Conservation (phyloP, 2,113 vertebrate species). For the Herpetotheres cachinnans region DNA sequence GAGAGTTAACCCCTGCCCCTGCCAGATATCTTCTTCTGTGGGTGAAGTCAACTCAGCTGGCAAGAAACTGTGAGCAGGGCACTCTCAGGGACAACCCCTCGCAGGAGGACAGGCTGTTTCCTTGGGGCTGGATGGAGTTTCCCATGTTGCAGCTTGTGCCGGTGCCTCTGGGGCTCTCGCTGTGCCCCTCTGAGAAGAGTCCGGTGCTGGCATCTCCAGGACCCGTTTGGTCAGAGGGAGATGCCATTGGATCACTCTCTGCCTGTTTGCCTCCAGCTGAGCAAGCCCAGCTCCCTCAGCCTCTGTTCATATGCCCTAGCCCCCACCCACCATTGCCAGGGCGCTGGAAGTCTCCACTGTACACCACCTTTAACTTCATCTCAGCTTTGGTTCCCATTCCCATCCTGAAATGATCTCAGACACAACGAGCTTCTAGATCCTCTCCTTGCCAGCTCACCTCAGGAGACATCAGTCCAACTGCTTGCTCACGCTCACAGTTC, state of each 20-base stretch:
- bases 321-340: accelerated
- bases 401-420: background rate
- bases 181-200: too few relatives aligned
- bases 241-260: background rate
- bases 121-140: background rate
- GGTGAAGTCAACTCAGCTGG: background rate
- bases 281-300: background rate
- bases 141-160: background rate
- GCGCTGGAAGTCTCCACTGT: background rate
- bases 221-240: background rate
- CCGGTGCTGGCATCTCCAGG: background rate
- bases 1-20: background rate
- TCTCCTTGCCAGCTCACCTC: background rate
- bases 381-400: background rate
- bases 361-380: background rate
- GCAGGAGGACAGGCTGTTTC: accelerated
- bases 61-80: background rate
- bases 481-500: background rate
- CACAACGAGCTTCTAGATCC: too few relatives aligned
- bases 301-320: accelerated
- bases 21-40: background rate
- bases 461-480: background rate
- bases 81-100: accelerated
- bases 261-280: background rate
- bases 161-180: background rate